Evolutionary conservation across 2,888 invertebrate genomes (phyloP), one percentile per base, ranked within the genome.

Genomic region (Smittia aterrima): DNA sequence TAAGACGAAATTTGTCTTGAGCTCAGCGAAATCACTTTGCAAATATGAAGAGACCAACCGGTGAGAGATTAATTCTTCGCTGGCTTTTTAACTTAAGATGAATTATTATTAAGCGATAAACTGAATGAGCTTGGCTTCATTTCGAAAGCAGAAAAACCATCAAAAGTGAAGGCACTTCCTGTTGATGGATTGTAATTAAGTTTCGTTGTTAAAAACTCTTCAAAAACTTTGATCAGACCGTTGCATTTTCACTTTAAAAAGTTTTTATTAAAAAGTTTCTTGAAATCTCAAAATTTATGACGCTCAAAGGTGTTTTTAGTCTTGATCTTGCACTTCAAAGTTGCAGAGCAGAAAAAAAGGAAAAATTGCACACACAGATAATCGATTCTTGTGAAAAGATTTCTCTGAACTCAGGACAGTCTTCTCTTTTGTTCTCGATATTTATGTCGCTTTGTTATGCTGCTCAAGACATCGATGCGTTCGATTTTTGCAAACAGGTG

Each of bases 321-420:
- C 4, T 32, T n/a, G n/a, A n/a, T n/a, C n/a, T 47, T 47, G 16
- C 47, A 47, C n/a, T n/a, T 24, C 24, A 25, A 66, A 66, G 3
- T 7, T 66, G 25, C 66, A 66, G 16, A 24, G 1, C 4, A 25
- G 6, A 24, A 6, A 66, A 66, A 27, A 27, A 25, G 9, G 7
- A 9, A 32, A 11, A 47, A 6, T 11, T 16, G 27, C 16, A 66
- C 24, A 62, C 13, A 58, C 22, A 62, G 72, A 72, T 72, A 72
- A 72, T 72, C 72, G 72, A 72, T 72, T 72, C 38, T 62, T 24
- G 32, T 72, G 62, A 72, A 72, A 72, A 72, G 62, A 72, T 72
- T 72, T 72, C 72, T 72, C 40, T 72, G 72, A 72, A 72, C 58
- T 72, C 24, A 62, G 62, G 72, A 72, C 62, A 62, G 20, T 40